These are phyloP conservation scores for Doris montereyensis DNA, from an alignment of 2,888 invertebrate genomes.

Conservation along the genomic window DNA sequence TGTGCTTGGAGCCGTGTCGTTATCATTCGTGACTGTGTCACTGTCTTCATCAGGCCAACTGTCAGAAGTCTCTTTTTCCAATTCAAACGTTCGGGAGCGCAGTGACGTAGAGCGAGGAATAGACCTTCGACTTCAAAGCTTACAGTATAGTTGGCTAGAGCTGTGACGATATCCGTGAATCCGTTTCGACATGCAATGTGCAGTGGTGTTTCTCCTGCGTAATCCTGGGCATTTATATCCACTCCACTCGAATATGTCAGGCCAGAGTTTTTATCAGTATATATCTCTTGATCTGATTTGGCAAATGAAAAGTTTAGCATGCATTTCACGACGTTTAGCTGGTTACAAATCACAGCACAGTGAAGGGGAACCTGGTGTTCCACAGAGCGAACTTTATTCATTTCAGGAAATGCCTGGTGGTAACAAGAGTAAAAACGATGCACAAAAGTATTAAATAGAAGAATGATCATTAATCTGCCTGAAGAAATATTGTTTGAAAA, in stretches of 20 bases:
- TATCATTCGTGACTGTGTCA: background rate
- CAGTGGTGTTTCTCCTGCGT: slow-evolving; percentile 87
- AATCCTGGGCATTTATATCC: slow-evolving; percentile 85
- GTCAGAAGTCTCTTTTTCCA: background rate
- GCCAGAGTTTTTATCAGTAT: slow-evolving; percentile 9
- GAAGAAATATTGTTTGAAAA: too few species aligned
- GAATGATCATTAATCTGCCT: too few species aligned
- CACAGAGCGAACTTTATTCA: slow-evolving; percentile 88
- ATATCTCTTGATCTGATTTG: slow-evolving; percentile 60
- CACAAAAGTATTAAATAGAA: too few species aligned
- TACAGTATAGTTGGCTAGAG: slow-evolving; percentile 49
- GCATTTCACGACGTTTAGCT: slow-evolving; percentile 83
- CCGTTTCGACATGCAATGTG: slow-evolving; percentile 84
- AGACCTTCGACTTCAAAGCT: slow-evolving; percentile 28
- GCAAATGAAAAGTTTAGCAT: slow-evolving; percentile 88
- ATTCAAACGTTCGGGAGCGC: background rate
- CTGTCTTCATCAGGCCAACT: too few species aligned
- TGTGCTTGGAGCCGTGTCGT: background rate
- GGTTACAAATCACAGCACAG: slow-evolving; percentile 92
- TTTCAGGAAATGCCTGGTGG: slow-evolving; percentile 83
- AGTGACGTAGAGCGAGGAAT: background rate
- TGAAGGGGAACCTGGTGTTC: slow-evolving; percentile 94
- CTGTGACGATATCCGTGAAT: slow-evolving; percentile 51
- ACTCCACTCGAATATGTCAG: slow-evolving; percentile 86
- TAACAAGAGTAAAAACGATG: background rate